Base-by-base conservation (phyloP, 2,888 invertebrate genomes). In the Orthosia incerta region DNA sequence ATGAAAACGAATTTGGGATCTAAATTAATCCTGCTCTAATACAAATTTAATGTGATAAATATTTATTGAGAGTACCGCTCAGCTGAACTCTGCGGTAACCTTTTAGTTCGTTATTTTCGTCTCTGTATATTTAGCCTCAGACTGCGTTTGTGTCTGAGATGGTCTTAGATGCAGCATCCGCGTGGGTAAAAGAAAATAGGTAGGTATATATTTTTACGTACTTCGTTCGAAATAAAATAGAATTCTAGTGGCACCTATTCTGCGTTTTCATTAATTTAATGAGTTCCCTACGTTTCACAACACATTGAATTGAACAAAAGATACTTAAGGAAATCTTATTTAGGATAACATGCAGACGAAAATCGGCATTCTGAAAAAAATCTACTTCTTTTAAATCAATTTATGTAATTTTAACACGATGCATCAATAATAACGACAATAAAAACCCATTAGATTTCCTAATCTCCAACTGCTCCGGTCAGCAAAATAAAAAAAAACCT, bases 1-100 rank as follows among this genome's bases (percentile, higher is more conserved):
- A 78, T 77, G 79, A 71, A 83, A 83, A 64, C 57, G 57, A 75
- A 73, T 74, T 73, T 56, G 50, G 48, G 45, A 69, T 83, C 59
- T 63, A 65, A 66, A 72, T 72, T 70, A 77, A 85, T 76, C 67
- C 57, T 9, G 46, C 16, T 65, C 46, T 76, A 73, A 73, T 79
- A 57, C 68, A 39, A 74, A 72, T 80, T 63, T 73, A 66, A 64
- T 62, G 67, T 74, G 15, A 67, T 71, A 46, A 64, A 83, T 70
- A 61, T 73, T 82, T 73, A 80, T 74, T 53, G 70, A 68, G 46
- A 23, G 26, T 26, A 57, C 46, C n/a, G 13, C 20, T 48, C 48
- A 60, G 15, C 20, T 71, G 56, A 57, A 46, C 20, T 59, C 31
- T 46, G 65, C 13, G 60, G 53, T 55, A 55, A 55, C 16, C 23